phyloP scores from a whole-genome alignment of 2,888 invertebrate genomes.

The Ypsolopha sequella region DNA sequence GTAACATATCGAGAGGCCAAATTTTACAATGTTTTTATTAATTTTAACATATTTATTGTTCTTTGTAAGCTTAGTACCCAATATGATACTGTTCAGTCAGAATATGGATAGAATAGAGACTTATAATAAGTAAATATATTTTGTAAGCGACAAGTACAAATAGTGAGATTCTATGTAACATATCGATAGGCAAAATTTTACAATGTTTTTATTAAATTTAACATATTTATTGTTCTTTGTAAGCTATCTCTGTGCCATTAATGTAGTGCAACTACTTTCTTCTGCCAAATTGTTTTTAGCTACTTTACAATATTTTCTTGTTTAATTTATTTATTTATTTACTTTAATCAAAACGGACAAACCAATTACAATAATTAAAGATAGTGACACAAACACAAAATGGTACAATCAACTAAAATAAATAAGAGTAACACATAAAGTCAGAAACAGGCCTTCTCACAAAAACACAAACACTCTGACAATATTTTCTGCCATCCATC shows the following conservation, averaged over 20 bases:
- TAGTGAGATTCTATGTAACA: slow-evolving; percentile 28
- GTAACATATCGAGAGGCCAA: slow-evolving; percentile 61
- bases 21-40: slow-evolving; percentile 25
- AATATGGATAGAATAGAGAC: slow-evolving; percentile 77
- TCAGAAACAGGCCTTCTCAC: no score
- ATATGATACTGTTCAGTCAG: slow-evolving; percentile 91
- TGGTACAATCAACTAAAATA: no score
- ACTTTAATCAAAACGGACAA: no score
- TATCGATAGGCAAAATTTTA: slow-evolving; percentile 56
- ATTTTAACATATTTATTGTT: slow-evolving; percentile 24
- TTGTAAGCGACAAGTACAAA: slow-evolving; percentile 15
- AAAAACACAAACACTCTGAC: no score
- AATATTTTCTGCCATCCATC: no score
- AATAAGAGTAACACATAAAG: no score
- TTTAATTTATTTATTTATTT: no score
- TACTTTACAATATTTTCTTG: slow-evolving; percentile 23
- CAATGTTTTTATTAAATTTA: slow-evolving; percentile 22
- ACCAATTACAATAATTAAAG: no score
- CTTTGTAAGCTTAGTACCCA: slow-evolving; percentile 3
- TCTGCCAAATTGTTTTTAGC: slow-evolving; percentile 18
- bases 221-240: slow-evolving; percentile 20
- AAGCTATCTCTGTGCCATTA: slow-evolving; percentile 44
- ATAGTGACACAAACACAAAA: no score
- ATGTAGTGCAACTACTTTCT: slow-evolving; percentile 43
- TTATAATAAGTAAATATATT: slow-evolving; percentile 14